Conservation (phyloP, 2,888 invertebrate genomes). For the Oxytorus armatus region DNA sequence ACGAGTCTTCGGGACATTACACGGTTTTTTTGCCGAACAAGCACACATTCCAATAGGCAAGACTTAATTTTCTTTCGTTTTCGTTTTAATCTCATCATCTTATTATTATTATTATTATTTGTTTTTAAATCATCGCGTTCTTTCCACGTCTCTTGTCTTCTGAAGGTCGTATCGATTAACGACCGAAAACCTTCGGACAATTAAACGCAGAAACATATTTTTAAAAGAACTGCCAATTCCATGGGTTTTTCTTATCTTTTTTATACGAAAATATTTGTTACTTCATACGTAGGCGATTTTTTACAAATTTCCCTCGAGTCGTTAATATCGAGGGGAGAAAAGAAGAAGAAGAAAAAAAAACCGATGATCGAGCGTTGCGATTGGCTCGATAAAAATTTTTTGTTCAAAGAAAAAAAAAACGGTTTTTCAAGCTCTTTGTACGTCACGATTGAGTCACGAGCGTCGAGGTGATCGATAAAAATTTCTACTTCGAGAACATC, state of each 20-base stretch:
- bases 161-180: slow-evolving; percentile 4
- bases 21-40: slow-evolving; percentile 49
- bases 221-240: slow-evolving; percentile 75
- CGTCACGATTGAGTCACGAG: slow-evolving; percentile 26
- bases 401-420: slow-evolving; percentile 6
- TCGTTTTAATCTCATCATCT: slow-evolving; percentile 31
- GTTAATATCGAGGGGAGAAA: not conserved
- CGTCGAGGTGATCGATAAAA: slow-evolving; percentile 19
- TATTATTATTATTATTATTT: too few species aligned
- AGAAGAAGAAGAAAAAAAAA: slow-evolving; percentile 11
- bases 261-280: slow-evolving; percentile 57
- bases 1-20: slow-evolving; percentile 37
- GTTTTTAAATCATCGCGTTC: slow-evolving; percentile 15
- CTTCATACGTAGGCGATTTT: slow-evolving; percentile 49
- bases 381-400: too few species aligned
- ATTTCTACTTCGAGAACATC: slow-evolving; percentile 6
- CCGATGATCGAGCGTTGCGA: too few species aligned
- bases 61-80: slow-evolving; percentile 11
- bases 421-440: slow-evolving; percentile 43
- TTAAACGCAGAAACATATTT: slow-evolving; percentile 56
- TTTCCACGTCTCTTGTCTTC: slow-evolving; percentile 12
- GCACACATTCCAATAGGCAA: slow-evolving; percentile 59
- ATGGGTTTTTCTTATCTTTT: slow-evolving; percentile 75
- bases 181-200: slow-evolving; percentile 43
- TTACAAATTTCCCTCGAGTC: slow-evolving; percentile 39